phyloP scores from a whole-genome alignment of 2,888 invertebrate species.

The Gymnocheta viridis region DNA sequence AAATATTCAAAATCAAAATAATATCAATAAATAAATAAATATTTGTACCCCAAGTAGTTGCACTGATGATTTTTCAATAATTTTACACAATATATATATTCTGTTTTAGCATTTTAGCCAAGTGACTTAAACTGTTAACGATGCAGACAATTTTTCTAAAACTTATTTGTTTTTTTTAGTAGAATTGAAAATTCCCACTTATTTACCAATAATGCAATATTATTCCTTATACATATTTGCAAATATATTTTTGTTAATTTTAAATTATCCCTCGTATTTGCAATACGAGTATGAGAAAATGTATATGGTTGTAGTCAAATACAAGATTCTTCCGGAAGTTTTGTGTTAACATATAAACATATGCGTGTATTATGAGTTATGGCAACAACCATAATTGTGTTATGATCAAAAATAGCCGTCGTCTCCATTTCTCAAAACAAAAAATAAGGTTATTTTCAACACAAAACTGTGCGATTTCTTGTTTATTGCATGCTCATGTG shows the following conservation, averaged over 20 bases:
- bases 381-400: slow-evolving; percentile 60
- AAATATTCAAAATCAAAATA: too few species aligned
- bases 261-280: not conserved
- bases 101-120: too few species aligned
- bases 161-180: too few species aligned
- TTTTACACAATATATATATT: too few species aligned
- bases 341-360: not conserved
- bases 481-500: slow-evolving; percentile 35
- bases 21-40: too few species aligned
- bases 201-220: too few species aligned
- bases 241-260: not conserved
- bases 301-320: not conserved
- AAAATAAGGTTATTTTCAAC: not conserved
- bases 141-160: too few species aligned
- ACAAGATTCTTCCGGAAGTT: not conserved
- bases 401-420: slow-evolving; percentile 63
- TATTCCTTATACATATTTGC: too few species aligned
- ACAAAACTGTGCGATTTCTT: slow-evolving; percentile 33
- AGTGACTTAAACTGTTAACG: too few species aligned
- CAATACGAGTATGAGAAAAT: not conserved
- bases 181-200: too few species aligned
- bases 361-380: slow-evolving; percentile 31
- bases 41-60: too few species aligned
- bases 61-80: too few species aligned
- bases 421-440: slow-evolving; percentile 26